Evolutionary conservation across 2,888 invertebrate genomes (phyloP), one percentile per base, ranked within the genome.

Genomic region (Plebejus anna): DNA sequence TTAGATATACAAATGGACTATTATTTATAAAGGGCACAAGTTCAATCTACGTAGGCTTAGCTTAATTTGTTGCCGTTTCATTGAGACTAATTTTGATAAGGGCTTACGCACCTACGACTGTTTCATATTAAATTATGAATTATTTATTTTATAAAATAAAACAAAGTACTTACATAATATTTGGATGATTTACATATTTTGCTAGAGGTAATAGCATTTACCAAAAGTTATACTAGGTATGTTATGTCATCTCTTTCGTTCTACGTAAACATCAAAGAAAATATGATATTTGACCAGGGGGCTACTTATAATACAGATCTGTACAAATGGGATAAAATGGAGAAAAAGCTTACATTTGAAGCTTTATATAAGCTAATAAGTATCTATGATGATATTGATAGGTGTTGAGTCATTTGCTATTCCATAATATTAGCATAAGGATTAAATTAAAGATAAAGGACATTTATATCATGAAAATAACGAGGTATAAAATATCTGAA

Each of bases 1-100:
- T 72, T 51, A 72, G 72, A 72, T 61, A 47, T 22, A 72, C 47
- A 72, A 72, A 42, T 51, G 28, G 42, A 72, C 22, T 72, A 28
- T 55, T 72, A 73, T 72, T 72, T 72, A 72, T 47, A 72, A 73
- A 73, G 73, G 73, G 55, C 51, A 73, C 51, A 55, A 16, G 55
- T 66, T 66, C 32, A 66, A 13, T 66, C 66, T 66, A 66, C 66
- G 66, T 66, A 66, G 66, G 66, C 36, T 66, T 66, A 66, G 66
- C 66, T 66, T 66, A 66, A 66, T 66, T 66, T 66, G 66, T 66
- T 66, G 36, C 66, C 66, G 13, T 66, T 32, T 66, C 66, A 66
- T 66, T 66, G 66, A 36, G 66, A 66, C 66, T 66, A 66, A 32
- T 66, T 66, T 66, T 66, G 32, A 66, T 36, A 66, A 36, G 32